These are phyloP conservation scores for Ametastegia equiseti DNA, from an alignment of 2,888 invertebrate genomes.

Conservation along the genomic window DNA sequence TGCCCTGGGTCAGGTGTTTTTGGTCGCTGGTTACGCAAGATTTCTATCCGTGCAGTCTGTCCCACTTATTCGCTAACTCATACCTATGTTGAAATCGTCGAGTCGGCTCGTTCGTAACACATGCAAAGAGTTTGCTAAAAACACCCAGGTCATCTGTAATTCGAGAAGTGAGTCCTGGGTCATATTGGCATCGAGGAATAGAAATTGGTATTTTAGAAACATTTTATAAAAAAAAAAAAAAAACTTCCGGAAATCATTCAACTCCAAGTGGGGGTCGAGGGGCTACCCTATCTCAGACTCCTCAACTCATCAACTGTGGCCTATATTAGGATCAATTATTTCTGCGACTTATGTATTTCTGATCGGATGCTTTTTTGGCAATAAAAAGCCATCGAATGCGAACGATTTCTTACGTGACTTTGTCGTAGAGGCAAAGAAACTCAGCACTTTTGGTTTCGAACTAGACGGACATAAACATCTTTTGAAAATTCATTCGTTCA, in stretches of 20 bases:
- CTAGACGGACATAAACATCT: constrained; percentile 35
- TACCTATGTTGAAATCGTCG: too few relatives aligned
- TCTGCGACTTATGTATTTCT: constrained; percentile 50
- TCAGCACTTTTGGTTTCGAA: constrained; percentile 48
- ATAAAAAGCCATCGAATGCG: constrained; percentile 51
- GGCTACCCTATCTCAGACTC: constrained; percentile 55
- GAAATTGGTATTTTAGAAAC: background rate
- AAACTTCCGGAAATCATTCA: background rate
- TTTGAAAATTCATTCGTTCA: constrained; percentile 51
- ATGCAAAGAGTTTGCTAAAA: constrained; percentile 1
- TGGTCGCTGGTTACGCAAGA: too few relatives aligned
- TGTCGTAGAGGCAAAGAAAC: constrained; percentile 52
- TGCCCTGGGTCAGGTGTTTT: too few relatives aligned
- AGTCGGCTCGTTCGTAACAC: too few relatives aligned
- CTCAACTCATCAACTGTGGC: constrained; percentile 55
- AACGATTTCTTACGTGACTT: constrained; percentile 53
- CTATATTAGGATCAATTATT: constrained; percentile 52
- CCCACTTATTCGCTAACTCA: too few relatives aligned
- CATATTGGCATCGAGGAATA: background rate
- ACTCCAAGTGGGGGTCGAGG: constrained; percentile 47
- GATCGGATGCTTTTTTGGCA: constrained; percentile 56
- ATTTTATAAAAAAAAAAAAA: background rate
- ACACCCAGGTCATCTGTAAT: constrained; percentile 17
- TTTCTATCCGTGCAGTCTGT: too few relatives aligned
- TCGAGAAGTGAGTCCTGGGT: background rate